These are phyloP conservation scores for Lethrus apterus DNA, from an alignment of 1,140 invertebrate species.

Conservation along the genomic window DNA sequence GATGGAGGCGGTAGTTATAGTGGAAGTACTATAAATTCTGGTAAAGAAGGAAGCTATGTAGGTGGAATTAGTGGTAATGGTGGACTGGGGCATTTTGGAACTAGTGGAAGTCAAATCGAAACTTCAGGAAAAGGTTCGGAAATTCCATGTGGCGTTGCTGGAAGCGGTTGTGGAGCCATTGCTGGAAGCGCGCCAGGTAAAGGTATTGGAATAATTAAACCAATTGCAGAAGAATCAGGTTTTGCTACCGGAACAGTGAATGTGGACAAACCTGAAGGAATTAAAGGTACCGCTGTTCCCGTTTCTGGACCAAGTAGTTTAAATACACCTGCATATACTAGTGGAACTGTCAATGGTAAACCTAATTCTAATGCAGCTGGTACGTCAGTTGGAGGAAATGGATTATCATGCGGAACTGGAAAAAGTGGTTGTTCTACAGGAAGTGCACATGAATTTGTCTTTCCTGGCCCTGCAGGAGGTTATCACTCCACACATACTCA, in stretches of 20 bases:
- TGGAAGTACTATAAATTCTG: conserved; percentile 8
- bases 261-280: too few species aligned
- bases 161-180: not conserved
- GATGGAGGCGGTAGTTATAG: conserved; percentile 1
- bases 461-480: not conserved
- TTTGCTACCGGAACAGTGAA: too few species aligned
- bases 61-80: not conserved
- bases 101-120: not conserved
- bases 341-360: too few species aligned
- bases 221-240: too few species aligned
- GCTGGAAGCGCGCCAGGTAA: not conserved
- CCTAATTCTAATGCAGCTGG: too few species aligned
- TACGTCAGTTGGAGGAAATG: not conserved
- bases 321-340: too few species aligned
- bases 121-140: not conserved
- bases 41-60: conserved; percentile 1
- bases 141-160: not conserved
- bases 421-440: not conserved
- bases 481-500: too few species aligned
- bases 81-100: not conserved
- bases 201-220: too few species aligned
- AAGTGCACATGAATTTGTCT: not conserved
- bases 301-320: too few species aligned
- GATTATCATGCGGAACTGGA: not conserved
- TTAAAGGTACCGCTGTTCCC: too few species aligned